Evolutionary conservation across 2,797 vertebrate species (phyloP), one percentile per base, ranked within the genome.

Genomic region (Psittacula echo): DNA sequence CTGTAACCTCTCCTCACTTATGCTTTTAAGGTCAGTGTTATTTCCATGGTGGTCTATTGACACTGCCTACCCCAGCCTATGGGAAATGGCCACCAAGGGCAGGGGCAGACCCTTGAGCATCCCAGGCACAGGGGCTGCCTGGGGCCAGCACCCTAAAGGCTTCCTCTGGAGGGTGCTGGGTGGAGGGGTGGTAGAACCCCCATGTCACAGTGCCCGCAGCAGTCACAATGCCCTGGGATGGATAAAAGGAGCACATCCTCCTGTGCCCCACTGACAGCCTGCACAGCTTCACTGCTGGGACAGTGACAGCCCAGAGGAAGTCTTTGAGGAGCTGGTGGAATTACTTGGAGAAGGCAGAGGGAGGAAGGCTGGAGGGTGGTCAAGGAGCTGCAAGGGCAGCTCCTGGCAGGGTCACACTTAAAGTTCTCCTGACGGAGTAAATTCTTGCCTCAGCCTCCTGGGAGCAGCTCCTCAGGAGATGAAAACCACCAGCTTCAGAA

Each of bases 281-380:
- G 47, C 15, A 15, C 5, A 5, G 37, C 7, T 7, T 18, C 7
- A 2, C 32, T 4, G 3, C 19, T 1, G 1, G 11, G 68, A 32
- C 26, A 78, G 60, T 56, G 44, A 17, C 15, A 41, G 9, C 4
- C 2, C 1, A 37, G 48, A 37, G 24, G 32, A 71, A 27, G 10
- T 54, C 29, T 30, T 66, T n/a, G 30, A 67, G 9, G 26, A 85
- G 29, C 9, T 1, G 0, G 2, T 41, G 42, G 70, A 37, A n/a
- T 14, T 30, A 8, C 20, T 1, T 23, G 39, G 20, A 67, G 47
- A 21, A 23, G 6, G 30, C 29, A 30, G 67, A 50, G 44, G 37
- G 12, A 50, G 11, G 61, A 58, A 51, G n/a, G 37, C 48, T 80
- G 60, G 30, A 23, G 34, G 44, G 12, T 58, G 66, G 12, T 16